phyloP scores from a whole-genome alignment of 1,140 invertebrate genomes.

The Aphelenchoides avenae region DNA sequence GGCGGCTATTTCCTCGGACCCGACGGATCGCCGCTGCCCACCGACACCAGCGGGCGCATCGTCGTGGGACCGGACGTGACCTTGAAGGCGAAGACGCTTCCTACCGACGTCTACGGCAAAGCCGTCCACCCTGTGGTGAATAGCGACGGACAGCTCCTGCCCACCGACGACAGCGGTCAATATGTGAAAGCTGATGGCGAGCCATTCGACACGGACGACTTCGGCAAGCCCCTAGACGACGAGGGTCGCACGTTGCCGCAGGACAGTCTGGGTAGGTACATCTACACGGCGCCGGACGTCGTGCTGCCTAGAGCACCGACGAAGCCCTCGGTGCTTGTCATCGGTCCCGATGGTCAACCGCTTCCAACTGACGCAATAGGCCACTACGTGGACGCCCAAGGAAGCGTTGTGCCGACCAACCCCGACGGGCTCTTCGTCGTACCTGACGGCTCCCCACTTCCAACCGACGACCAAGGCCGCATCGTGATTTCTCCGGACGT shows the following conservation, averaged over 20 bases:
- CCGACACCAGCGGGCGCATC: slow-evolving; percentile 21
- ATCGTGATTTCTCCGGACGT: slow-evolving; percentile 16
- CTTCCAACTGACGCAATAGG: slow-evolving; percentile 19
- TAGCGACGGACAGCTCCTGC: slow-evolving; percentile 23
- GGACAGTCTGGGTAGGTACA: slow-evolving; percentile 29
- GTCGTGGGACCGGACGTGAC: slow-evolving; percentile 10
- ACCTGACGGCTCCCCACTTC: slow-evolving; percentile 48
- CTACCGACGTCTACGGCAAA: slow-evolving; percentile 47
- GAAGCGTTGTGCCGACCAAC: slow-evolving; percentile 32
- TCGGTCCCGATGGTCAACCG: slow-evolving; percentile 4
- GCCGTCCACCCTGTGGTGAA: slow-evolving; percentile 44
- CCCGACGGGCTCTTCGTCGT: slow-evolving; percentile 29
- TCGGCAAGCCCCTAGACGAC: slow-evolving; percentile 26
- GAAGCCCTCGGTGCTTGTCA: not conserved
- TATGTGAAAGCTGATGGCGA: slow-evolving; percentile 22
- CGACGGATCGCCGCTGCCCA: slow-evolving; percentile 33
- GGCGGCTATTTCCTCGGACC: slow-evolving; percentile 19
- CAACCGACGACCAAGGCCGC: slow-evolving; percentile 35
- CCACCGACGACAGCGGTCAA: not conserved
- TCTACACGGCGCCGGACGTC: too few relatives aligned
- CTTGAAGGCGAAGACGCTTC: slow-evolving; percentile 26
- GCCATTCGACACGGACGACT: slow-evolving; percentile 33
- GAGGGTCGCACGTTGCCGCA: slow-evolving; percentile 29
- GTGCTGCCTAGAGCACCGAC: slow-evolving; percentile 8
- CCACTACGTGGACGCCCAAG: slow-evolving; percentile 15